A percentile compares a stretch with the other conserved stretches of the same genome.
Conservation (phyloP, 1,140 invertebrate genomes). For the Penaeus vannamei region DNA sequence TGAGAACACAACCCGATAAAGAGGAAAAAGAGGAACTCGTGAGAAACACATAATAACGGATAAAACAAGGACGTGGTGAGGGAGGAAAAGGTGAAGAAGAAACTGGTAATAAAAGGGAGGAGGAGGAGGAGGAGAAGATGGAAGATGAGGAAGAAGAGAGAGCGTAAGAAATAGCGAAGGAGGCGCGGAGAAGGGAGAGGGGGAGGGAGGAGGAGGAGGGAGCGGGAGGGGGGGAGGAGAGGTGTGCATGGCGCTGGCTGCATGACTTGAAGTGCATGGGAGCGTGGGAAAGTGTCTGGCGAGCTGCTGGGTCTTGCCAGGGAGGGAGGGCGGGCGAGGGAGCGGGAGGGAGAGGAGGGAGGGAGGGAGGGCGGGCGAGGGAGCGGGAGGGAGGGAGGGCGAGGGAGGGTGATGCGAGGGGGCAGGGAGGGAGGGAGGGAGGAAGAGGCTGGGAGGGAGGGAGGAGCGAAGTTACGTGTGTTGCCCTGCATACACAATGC, state of each 20-base stretch:
- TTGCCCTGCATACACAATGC: no score
- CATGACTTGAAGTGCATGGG: slow-evolving; percentile 54
- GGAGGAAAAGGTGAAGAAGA: no score
- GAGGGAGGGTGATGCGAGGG: not conserved
- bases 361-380: not conserved
- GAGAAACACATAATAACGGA: no score
- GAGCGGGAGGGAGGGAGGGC: slow-evolving; percentile 18
- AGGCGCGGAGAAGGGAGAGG: not conserved
- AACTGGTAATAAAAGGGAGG: no score
- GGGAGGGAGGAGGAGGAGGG: not conserved
- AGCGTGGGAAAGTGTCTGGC: slow-evolving; percentile 54
- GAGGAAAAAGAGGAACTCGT: no score
- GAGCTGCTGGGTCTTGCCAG: not conserved
- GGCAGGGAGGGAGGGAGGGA: not conserved
- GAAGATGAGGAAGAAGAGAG: no score
- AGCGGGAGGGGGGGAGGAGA: not conserved
- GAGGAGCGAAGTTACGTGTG: no score
- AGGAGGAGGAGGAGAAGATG: no score
- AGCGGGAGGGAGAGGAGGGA: not conserved
- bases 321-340: not conserved
- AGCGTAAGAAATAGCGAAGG: not conserved
- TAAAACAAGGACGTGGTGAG: no score
- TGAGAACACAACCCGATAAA: no score
- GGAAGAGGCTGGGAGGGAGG: no score
- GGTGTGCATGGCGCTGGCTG: slow-evolving; percentile 40